These are phyloP conservation scores for Microctenopoma lineatum DNA, from an alignment of 2,797 vertebrate genomes.

Conservation along the genomic window DNA sequence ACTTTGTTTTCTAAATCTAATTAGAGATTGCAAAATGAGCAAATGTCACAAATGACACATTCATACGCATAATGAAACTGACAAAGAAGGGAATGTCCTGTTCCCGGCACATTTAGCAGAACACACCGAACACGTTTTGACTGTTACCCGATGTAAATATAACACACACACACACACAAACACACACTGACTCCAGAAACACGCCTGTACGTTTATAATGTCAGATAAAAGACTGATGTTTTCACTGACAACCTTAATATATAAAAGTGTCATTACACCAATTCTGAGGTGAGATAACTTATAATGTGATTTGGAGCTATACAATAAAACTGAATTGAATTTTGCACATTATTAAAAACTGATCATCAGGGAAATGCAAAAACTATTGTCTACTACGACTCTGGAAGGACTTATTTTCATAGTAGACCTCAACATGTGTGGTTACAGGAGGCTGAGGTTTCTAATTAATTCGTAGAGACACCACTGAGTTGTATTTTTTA, in stretches of 20 bases:
- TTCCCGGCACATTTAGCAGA: slow-evolving; percentile 10
- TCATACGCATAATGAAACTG: slow-evolving; percentile 46
- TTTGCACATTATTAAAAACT: too few relatives aligned
- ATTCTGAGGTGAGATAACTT: too few relatives aligned
- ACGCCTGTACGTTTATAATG: not conserved
- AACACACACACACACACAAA: too few relatives aligned
- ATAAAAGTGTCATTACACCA: not conserved
- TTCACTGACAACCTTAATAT: not conserved
- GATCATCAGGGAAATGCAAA: too few relatives aligned
- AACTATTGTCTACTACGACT: too few relatives aligned
- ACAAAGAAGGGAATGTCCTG: slow-evolving; percentile 21
- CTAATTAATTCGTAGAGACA: too few relatives aligned
- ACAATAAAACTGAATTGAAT: too few relatives aligned
- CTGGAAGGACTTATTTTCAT: too few relatives aligned
- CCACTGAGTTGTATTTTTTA: too few relatives aligned
- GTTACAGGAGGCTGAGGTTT: too few relatives aligned
- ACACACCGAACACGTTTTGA: not conserved
- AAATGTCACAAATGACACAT: slow-evolving; percentile 54
- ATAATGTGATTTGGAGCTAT: too few relatives aligned
- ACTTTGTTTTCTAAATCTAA: slow-evolving; percentile 71
- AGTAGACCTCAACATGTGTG: too few relatives aligned
- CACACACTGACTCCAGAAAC: not conserved
- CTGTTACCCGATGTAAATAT: not conserved
- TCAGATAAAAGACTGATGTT: not conserved
- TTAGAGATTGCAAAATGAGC: slow-evolving; percentile 58